Base-by-base conservation (phyloP, 2,113 vertebrate genomes). In the Oxyura jamaicensis region DNA sequence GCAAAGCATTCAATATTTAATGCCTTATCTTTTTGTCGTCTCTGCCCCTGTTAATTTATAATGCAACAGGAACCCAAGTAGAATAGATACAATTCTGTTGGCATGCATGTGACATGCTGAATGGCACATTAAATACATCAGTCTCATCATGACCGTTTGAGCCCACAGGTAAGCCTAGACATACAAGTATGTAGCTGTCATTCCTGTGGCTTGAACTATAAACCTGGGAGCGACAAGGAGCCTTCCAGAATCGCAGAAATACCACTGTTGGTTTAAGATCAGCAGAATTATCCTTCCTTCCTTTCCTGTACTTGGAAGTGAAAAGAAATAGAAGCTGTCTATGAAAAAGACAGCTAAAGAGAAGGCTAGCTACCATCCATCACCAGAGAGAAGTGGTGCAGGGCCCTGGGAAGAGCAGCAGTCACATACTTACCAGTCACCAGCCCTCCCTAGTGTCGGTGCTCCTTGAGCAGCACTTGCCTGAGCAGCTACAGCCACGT, bases 161-260 rank as follows among this genome's bases (percentile, higher is more conserved):
- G 46, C 28, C 36, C 29, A 41, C 13, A 66, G 67, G 11, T 29
- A 39, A 3, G 5, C 17, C 60, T 21, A 39, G 22, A 67, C 18
- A 35, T 36, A 9, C 42, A 48, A 59, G 33, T 22, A n/a, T 0
- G 0, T 5, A 6, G 28, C 4, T 4, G 5, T 8, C 26, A 22
- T n/a, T 26, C 29, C 12, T 22, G 8, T 5, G 41, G 18, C 59
- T 33, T 17, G 48, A 52, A 31, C 2, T 9, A 39, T 35, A 56
- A 60, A 23, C 8, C 26, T 20, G 26, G 33, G 26, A 86, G 48
- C 1, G 56, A 28, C 22, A 53, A 48, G 36, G 23, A 41, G 14
- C 9, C 12, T 56, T 53, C 33, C n/a, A 20, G 82, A 60, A 13
- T 5, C 4, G 26, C 35, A 31, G 16, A 46, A 23, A 23, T 36